Conservation (phyloP, 1,140 invertebrate genomes). For the Drosophila eugracilis region DNA sequence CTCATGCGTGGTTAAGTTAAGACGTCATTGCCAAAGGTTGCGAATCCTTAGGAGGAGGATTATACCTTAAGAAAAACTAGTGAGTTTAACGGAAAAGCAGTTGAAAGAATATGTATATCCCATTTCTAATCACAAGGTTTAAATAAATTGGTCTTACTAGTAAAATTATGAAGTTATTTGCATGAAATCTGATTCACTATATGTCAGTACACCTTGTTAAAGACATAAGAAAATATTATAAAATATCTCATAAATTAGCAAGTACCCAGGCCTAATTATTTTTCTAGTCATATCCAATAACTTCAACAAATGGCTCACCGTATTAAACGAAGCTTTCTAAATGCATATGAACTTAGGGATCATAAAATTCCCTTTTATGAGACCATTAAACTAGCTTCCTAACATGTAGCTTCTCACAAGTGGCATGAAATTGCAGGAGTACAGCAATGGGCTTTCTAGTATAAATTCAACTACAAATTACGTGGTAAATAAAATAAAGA, state of each 20-base stretch:
- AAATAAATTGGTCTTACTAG: too few relatives aligned
- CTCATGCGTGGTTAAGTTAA: conserved; percentile 48
- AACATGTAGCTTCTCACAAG: conserved; percentile 1
- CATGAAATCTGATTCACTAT: too few relatives aligned
- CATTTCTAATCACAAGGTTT: too few relatives aligned
- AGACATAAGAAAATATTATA: too few relatives aligned
- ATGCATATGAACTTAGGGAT: conserved; percentile 5
- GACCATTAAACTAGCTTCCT: conserved; percentile 1
- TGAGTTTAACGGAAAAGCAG: too few relatives aligned
- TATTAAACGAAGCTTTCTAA: conserved; percentile 1
- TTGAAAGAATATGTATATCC: too few relatives aligned
- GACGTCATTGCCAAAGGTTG: conserved; percentile 39
- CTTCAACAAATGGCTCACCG: neutral
- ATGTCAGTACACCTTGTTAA: too few relatives aligned
- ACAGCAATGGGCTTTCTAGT: too few relatives aligned
- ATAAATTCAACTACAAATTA: neutral
- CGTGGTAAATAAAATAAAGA: neutral
- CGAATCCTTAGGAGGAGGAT: conserved; percentile 1
- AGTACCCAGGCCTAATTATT: neutral
- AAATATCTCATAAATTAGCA: too few relatives aligned
- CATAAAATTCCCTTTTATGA: conserved; percentile 20
- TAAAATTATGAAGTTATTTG: too few relatives aligned
- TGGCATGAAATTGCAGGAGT: neutral
- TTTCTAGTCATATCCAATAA: neutral
- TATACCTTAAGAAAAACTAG: conserved; percentile 9